Conservation (phyloP, 2,113 vertebrate genomes). For the Cyanistes caeruleus region DNA sequence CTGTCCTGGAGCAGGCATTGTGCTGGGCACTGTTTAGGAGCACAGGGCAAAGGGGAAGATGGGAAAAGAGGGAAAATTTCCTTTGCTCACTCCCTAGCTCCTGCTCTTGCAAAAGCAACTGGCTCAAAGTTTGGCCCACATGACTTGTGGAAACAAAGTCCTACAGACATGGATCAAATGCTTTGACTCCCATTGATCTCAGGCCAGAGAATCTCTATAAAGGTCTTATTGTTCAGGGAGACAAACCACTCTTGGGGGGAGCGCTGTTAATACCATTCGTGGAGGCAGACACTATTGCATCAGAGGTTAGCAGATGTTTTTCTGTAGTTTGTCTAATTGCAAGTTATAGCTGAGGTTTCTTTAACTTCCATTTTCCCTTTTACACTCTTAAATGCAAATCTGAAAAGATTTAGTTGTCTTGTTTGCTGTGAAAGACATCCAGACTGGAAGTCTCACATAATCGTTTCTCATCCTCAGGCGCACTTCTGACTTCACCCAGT, state of each 20-base stretch:
- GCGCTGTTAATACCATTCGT: neutral
- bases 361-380: constrained; percentile 27
- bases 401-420: constrained; percentile 64
- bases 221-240: constrained; percentile 47
- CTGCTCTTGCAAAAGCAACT: constrained; percentile 43
- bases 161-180: constrained; percentile 52
- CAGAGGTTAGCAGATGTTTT: constrained; percentile 32
- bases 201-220: constrained; percentile 56
- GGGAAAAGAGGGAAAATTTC: neutral
- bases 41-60: neutral
- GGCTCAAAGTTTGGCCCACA: constrained; percentile 2
- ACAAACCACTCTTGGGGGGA: neutral
- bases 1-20: neutral
- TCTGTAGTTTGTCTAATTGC: constrained; percentile 35
- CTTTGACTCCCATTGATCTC: constrained; percentile 38
- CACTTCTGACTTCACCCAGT: constrained; percentile 47
- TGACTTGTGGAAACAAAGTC: constrained; percentile 60
- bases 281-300: neutral
- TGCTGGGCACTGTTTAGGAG: neutral
- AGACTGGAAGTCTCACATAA: constrained; percentile 35
- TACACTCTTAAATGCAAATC: constrained; percentile 20
- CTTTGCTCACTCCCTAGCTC: constrained; percentile 4
- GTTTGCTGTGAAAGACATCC: constrained; percentile 59
- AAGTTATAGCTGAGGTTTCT: constrained; percentile 34
- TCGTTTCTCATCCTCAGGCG: constrained; percentile 56